Conservation (phyloP, 2,888 invertebrate genomes). For the Brenthis ino region DNA sequence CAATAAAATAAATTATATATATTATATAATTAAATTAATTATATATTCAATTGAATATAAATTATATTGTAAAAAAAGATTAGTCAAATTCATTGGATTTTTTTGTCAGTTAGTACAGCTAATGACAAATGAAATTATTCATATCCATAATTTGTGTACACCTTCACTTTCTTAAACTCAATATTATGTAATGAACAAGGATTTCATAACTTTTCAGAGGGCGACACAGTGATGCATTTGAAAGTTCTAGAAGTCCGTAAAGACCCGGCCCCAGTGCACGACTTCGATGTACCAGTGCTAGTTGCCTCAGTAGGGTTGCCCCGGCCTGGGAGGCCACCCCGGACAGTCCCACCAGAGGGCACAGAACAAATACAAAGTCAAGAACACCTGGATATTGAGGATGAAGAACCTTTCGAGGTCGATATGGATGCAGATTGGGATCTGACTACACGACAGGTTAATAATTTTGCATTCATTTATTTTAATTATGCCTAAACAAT, state of each 20-base stretch:
- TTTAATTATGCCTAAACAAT: neutral
- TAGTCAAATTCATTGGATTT: too few relatives aligned
- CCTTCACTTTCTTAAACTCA: too few relatives aligned
- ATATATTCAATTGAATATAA: too few relatives aligned
- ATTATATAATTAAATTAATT: too few relatives aligned
- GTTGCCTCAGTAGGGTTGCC: slow-evolving; percentile 76
- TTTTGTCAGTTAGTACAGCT: too few relatives aligned
- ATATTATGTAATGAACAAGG: neutral
- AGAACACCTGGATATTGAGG: slow-evolving; percentile 78
- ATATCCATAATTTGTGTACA: too few relatives aligned
- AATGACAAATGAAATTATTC: too few relatives aligned
- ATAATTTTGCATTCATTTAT: neutral
- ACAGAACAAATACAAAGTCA: slow-evolving; percentile 51
- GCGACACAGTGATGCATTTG: slow-evolving; percentile 93
- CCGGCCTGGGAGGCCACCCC: slow-evolving; percentile 64
- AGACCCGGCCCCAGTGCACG: slow-evolving; percentile 91
- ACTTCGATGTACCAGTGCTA: slow-evolving; percentile 95
- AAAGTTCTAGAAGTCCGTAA: slow-evolving; percentile 92
- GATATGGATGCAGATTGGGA: slow-evolving; percentile 90
- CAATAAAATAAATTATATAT: too few relatives aligned
- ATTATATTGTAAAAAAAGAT: too few relatives aligned
- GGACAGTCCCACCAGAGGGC: slow-evolving; percentile 49
- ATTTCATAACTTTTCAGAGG: slow-evolving; percentile 81
- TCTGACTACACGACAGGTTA: slow-evolving; percentile 94
- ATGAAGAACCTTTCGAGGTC: slow-evolving; percentile 79